Evolutionary conservation across 2,888 invertebrate species (phyloP), one percentile per base, ranked within the genome.

Genomic region (Eristalinus sepulchralis): DNA sequence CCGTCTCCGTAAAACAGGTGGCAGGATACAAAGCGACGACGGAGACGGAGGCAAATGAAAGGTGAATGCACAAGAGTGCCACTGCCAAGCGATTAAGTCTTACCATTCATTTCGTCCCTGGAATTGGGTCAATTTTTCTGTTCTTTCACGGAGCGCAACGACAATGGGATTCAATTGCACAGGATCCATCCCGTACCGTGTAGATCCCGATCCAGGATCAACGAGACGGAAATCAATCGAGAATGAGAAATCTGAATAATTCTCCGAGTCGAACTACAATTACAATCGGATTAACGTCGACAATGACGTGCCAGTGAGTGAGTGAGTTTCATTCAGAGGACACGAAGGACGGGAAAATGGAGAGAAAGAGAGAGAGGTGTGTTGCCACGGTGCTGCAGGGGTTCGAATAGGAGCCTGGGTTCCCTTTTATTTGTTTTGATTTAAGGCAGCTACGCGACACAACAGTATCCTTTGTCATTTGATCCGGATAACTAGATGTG

Each of bases 261-360:
- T 34, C 8, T 47, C 20, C 34, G 36, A 71, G 71, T 76, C 77
- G 81, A 59, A 77, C 84, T 81, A 72, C 81, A 85, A 85, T 85
- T 85, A 85, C 81, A 85, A 85, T 77, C 84, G 67, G 84, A 85
- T 85, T 85, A 85, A 77, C 81, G 62, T 81, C 67, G 72, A 64
- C 59, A 76, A 36, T 76, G 83, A 84, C 75, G 73, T 59, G 57
- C 62, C 55, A 62, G 62, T 39, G 22, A 66, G 27, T 5, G 27
- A 27, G n/a, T n/a, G n/a, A n/a, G n/a, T n/a, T 36, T 36, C 34
- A 33, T 11, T 9, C 22, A n/a, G 22, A 17, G 2, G 33, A 22
- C 5, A 71, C 47, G 24, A 39, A 47, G 2, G 24, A 24, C n/a
- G n/a, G 39, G n/a, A 22, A 27, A 22, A 24, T 6, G 34, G 59